These are phyloP conservation scores for Desoria tigrina DNA, from an alignment of 2,888 invertebrate genomes.

Conservation along the genomic window DNA sequence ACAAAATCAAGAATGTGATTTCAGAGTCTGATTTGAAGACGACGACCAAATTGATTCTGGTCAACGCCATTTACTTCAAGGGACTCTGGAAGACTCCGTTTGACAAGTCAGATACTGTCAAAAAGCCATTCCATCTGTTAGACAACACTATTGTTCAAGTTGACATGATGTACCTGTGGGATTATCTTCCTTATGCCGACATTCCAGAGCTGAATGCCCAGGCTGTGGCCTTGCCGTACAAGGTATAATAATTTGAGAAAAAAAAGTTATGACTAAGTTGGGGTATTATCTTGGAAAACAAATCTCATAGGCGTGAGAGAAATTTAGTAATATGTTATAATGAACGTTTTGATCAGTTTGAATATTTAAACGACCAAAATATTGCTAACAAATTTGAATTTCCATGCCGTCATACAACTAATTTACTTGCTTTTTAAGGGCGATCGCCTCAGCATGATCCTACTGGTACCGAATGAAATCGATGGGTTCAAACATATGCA, in stretches of 20 bases:
- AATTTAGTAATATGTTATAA: neutral
- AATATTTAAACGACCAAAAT: too few species aligned
- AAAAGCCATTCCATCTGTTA: constrained; percentile 54
- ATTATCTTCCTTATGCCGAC: constrained; percentile 53
- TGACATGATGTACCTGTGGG: constrained; percentile 58
- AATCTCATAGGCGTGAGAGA: too few species aligned
- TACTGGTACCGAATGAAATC: constrained; percentile 69
- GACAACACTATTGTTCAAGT: constrained; percentile 52
- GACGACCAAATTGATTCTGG: constrained; percentile 54
- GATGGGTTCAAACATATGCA: constrained; percentile 68
- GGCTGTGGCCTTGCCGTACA: constrained; percentile 56
- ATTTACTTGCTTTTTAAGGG: too few species aligned
- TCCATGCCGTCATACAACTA: too few species aligned
- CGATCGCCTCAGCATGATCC: constrained; percentile 70
- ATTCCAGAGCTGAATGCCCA: constrained; percentile 54
- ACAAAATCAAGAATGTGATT: constrained; percentile 59
- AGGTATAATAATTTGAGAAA: too few species aligned
- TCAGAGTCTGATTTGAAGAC: constrained; percentile 53
- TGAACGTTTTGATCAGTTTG: constrained; percentile 1
- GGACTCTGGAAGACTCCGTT: constrained; percentile 55
- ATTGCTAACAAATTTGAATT: too few species aligned
- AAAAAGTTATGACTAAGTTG: too few species aligned
- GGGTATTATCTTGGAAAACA: too few species aligned
- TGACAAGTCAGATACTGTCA: constrained; percentile 51
- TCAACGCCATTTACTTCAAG: constrained; percentile 57